A percentile compares a stretch with the other conserved stretches of the same genome.
phyloP scores from a whole-genome alignment of 2,797 vertebrate genomes.

The Argentina silus region DNA sequence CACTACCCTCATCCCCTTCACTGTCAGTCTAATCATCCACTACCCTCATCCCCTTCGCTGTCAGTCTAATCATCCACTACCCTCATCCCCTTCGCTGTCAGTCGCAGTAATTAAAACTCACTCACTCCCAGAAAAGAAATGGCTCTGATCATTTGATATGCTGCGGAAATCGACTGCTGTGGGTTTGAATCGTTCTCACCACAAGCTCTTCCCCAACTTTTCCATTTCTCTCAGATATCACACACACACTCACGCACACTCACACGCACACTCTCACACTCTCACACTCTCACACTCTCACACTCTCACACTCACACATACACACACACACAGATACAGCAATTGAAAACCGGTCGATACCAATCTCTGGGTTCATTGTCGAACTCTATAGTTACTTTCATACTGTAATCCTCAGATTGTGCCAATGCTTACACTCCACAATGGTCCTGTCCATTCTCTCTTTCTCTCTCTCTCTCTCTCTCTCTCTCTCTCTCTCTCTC shows the following conservation, averaged over 20 bases:
- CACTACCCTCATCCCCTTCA: too few relatives aligned
- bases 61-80: too few relatives aligned
- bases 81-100: too few relatives aligned
- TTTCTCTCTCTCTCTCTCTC: neutral
- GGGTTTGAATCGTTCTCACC: constrained; percentile 25
- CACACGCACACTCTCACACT: neutral
- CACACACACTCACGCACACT: neutral
- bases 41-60: too few relatives aligned
- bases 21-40: too few relatives aligned
- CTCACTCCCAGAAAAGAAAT: constrained; percentile 31
- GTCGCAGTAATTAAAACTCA: constrained; percentile 38
- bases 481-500: neutral
- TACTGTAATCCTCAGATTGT: neutral
- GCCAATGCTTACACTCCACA: neutral
- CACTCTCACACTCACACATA: neutral
- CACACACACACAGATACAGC: neutral
- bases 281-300: neutral
- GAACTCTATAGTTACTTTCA: neutral
- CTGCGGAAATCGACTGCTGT: constrained; percentile 25
- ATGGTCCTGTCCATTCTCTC: neutral
- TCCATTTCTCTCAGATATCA: too few relatives aligned
- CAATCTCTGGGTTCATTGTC: too few relatives aligned
- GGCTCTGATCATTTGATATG: constrained; percentile 40
- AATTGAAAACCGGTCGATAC: neutral
- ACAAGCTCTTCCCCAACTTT: neutral